phyloP scores from a whole-genome alignment of 2,113 vertebrate genomes.

The Phocoena phocoena region DNA sequence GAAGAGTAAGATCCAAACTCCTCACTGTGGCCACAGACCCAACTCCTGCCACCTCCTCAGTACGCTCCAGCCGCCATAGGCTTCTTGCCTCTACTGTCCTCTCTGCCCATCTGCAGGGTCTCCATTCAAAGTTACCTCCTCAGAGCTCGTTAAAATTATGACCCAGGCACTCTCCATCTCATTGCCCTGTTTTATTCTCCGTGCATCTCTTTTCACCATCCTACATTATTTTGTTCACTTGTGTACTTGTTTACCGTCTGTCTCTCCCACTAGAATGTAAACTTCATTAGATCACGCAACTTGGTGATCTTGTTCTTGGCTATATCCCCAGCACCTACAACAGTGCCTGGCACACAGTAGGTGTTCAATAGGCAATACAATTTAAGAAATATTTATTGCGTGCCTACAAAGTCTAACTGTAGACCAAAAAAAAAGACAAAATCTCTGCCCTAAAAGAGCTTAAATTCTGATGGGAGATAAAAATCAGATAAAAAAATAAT shows the following conservation, averaged over 20 bases:
- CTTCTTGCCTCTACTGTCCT: background rate
- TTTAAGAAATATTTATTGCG: background rate
- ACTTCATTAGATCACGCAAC: background rate
- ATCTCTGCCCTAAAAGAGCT: background rate
- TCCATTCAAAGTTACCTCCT: background rate
- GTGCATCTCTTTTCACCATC: background rate
- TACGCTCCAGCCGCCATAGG: background rate
- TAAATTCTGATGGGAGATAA: background rate
- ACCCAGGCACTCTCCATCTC: background rate
- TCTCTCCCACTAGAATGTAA: background rate
- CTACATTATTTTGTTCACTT: background rate
- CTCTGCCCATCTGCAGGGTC: background rate
- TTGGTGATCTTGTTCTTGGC: background rate
- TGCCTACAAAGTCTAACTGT: background rate
- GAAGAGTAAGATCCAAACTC: background rate
- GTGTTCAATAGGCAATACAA: background rate
- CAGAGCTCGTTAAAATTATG: background rate
- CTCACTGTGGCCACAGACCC: background rate
- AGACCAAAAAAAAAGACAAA: background rate
- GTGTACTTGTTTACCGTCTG: background rate
- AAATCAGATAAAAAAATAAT: constrained; percentile 4
- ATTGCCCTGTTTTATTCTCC: background rate
- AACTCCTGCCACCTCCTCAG: background rate
- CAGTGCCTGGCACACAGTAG: background rate
- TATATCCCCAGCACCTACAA: background rate